A percentile compares a stretch with the other conserved stretches of the same genome.
These are phyloP conservation scores for Phaonia tiefii DNA, from an alignment of 2,888 invertebrate genomes.

Conservation along the genomic window DNA sequence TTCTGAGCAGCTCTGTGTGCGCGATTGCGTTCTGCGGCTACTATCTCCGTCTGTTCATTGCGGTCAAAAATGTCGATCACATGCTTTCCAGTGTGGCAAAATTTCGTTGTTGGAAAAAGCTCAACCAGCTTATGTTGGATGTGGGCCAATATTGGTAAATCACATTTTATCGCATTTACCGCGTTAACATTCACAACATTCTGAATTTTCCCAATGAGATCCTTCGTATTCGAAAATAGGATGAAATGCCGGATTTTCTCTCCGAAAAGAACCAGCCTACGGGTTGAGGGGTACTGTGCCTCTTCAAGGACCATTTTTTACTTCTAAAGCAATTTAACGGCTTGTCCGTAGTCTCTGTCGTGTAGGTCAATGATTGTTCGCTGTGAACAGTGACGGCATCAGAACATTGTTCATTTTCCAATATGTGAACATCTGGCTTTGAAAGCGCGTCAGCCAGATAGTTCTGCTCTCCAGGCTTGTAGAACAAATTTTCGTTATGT, in stretches of 20 bases:
- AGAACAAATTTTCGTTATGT: conserved; percentile 30
- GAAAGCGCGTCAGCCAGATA: conserved; percentile 55
- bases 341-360: conserved; percentile 62
- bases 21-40: too few relatives aligned
- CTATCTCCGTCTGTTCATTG: too few relatives aligned
- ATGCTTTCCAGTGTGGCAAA: too few relatives aligned
- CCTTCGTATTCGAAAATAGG: not conserved
- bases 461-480: conserved; percentile 59
- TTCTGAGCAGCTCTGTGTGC: too few relatives aligned
- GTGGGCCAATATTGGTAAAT: too few relatives aligned
- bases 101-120: too few relatives aligned
- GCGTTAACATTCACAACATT: too few relatives aligned
- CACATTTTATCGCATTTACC: too few relatives aligned
- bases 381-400: conserved; percentile 46
- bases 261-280: not conserved
- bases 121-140: too few relatives aligned
- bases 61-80: too few relatives aligned
- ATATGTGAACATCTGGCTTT: conserved; percentile 52
- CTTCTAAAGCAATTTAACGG: conserved; percentile 68
- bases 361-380: conserved; percentile 63
- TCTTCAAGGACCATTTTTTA: conserved; percentile 65
- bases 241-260: not conserved
- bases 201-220: too few relatives aligned
- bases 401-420: conserved; percentile 46
- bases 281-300: not conserved